Evolutionary conservation across 2,888 invertebrate species (phyloP), one percentile per base, ranked within the genome.

Genomic region (Heteropelma amictum): DNA sequence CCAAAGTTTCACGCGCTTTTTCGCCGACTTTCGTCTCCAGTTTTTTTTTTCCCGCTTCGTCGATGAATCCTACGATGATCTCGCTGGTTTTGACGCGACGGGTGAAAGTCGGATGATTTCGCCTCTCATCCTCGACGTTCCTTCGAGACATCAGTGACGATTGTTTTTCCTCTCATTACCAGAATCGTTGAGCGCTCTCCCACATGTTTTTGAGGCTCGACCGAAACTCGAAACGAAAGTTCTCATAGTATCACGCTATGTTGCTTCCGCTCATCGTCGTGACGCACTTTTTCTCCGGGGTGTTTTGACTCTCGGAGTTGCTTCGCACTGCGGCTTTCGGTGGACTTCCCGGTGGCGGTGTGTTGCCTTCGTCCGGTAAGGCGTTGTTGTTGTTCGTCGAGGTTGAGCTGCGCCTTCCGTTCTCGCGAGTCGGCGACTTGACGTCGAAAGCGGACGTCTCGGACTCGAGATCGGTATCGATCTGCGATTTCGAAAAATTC

Each of bases 381-480:
- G 90, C 89, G 82, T 91, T 90, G 80, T 91, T 91, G 81, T 91
- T 91, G 73, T 91, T 91, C 61, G 89, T 86, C 71, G 89, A 88
- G 47, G 91, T 91, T 40, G 91, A 91, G 68, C 91, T 87, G 42
- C 90, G 84, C 33, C 89, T 82, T 2, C 87, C 87, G 72, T 88
- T 89, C 49, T 91, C 91, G n/a, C 90, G 85, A 7, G 90, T 88
- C 38, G 91, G 90, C 38, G 91, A 91, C 77, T 92, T 90, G 7
- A 91, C 91, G 81, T 92, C 92, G 83, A 92, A 92, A n/a, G 92
- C 91, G 76, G 91, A 91, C 72, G 91, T 91, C 81, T 93, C 93
- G 82, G 92, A 92, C 80, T 93, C 93, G 74, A 92, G 89, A 85
- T 93, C 93, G 71, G 91, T 91, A 83, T 93, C 93, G 80, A 92